phyloP scores from a whole-genome alignment of 2,797 vertebrate genomes.

The Denticeps clupeoides region DNA sequence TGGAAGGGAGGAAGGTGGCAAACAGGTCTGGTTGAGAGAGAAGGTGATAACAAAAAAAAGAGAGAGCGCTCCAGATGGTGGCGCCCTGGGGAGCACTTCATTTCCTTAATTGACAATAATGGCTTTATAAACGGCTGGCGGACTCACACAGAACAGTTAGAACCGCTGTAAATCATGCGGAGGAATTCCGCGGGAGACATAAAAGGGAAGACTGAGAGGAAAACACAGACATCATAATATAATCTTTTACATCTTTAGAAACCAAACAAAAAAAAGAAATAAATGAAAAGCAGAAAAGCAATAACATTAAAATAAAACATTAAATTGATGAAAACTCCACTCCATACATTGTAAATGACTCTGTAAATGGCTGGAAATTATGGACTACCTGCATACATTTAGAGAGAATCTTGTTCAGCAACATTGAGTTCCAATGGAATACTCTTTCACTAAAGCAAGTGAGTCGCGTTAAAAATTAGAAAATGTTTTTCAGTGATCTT shows the following conservation, averaged over 20 bases:
- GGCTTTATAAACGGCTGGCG: constrained; percentile 61
- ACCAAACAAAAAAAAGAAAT: neutral
- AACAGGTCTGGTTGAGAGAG: constrained; percentile 8
- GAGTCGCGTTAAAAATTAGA: too few species aligned
- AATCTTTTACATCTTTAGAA: too few species aligned
- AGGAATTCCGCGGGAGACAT: constrained; percentile 46
- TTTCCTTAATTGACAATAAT: constrained; percentile 73
- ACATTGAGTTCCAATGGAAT: too few species aligned
- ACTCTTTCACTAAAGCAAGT: too few species aligned
- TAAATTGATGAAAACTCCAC: too few species aligned
- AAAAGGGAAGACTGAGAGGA: constrained; percentile 19
- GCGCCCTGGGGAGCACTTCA: constrained; percentile 61
- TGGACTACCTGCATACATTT: too few species aligned
- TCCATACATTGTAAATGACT: too few species aligned
- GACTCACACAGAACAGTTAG: constrained; percentile 50
- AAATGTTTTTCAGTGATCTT: too few species aligned
- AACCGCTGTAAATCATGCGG: constrained; percentile 44
- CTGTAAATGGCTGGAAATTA: too few species aligned
- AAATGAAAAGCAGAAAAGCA: constrained; percentile 20
- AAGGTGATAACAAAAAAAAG: constrained; percentile 5
- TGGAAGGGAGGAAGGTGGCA: constrained; percentile 15
- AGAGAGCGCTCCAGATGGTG: constrained; percentile 52
- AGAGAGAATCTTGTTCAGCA: too few species aligned
- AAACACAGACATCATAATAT: constrained; percentile 2
- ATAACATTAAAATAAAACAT: constrained; percentile 10